Evolutionary conservation across 2,888 invertebrate genomes (phyloP), one percentile per base, ranked within the genome.

Genomic region (Tinea pellionella): DNA sequence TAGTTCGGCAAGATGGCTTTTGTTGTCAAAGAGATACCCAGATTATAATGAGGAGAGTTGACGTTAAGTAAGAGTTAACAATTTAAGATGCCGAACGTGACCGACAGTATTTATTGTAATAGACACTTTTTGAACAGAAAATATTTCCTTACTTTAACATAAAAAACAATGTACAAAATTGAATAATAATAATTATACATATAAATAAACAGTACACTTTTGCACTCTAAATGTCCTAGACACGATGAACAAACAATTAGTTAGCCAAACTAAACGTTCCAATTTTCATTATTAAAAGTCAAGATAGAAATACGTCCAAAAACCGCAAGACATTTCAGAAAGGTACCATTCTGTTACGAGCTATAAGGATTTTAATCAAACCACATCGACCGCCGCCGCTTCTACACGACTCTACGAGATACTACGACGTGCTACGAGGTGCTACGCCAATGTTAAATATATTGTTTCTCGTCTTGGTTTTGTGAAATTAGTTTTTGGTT

Each of bases 291-390:
- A 37, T 37, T 37, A 37, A 37, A 37, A 37, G 37, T 37, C 37
- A 37, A 9, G 9, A 12, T 37, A 37, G 37, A 37, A 37, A 37
- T 37, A 37, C 37, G 37, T 37, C 37, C 37, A 37, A 37, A 37
- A 37, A 37, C 37, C 37, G n/a, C 37, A 37, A 37, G 37, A 37
- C 37, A 37, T 37, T 47, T n/a, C 16, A 9, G 9, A 47, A 47
- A 15, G 15, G 47, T 47, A 47, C 47, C 47, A 15, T 7, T 15
- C 13, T 47, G 47, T 15, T 47, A 16, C 47, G 47, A 47, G 47
- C 47, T 16, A 47, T 47, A 47, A 47, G 47, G 47, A 15, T 47
- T 47, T 47, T 47, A 47, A 47, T 47, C 47, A 47, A 47, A 47
- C 47, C 37, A 9, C 37, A 37, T 37, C 47, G 47, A 47, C 47